Conservation (phyloP, 2,113 vertebrate genomes). For the Forbesichthys papilliferus region DNA sequence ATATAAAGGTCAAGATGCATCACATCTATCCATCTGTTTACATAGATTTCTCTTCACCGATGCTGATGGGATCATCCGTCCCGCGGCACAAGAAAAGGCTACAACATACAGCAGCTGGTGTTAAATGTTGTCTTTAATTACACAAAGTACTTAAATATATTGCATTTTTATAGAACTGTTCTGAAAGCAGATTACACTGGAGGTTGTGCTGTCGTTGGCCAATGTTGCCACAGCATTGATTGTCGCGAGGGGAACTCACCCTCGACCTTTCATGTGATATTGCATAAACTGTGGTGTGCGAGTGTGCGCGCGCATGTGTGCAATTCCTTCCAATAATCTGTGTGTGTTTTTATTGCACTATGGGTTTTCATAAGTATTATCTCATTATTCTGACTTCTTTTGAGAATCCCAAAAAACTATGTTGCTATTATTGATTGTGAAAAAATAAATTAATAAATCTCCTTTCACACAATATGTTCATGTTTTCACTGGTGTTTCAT, state of each 20-base stretch:
- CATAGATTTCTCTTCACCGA: slow-evolving; percentile 15
- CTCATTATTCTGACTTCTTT: neutral
- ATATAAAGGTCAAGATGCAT: slow-evolving; percentile 11
- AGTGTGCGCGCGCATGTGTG: no score
- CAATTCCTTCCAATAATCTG: neutral
- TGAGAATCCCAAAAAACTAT: neutral
- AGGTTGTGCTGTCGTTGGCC: no score
- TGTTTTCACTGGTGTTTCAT: slow-evolving; percentile 38
- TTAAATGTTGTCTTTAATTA: no score
- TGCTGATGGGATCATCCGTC: slow-evolving; percentile 1
- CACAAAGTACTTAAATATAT: no score
- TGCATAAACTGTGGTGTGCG: no score
- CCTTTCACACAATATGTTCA: slow-evolving; percentile 20
- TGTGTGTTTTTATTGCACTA: neutral
- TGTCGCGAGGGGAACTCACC: no score
- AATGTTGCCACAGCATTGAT: no score
- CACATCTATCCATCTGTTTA: slow-evolving; percentile 45
- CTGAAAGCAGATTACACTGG: no score
- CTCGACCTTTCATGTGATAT: no score
- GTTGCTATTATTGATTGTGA: neutral
- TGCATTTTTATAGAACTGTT: no score
- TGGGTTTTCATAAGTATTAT: neutral
- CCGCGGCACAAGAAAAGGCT: neutral
- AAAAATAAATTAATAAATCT: slow-evolving; percentile 30
- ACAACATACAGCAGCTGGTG: no score